A percentile compares a stretch with the other conserved stretches of the same genome.
These are phyloP conservation scores for Tetragonisca angustula DNA, from an alignment of 2,888 invertebrate species.

Conservation along the genomic window DNA sequence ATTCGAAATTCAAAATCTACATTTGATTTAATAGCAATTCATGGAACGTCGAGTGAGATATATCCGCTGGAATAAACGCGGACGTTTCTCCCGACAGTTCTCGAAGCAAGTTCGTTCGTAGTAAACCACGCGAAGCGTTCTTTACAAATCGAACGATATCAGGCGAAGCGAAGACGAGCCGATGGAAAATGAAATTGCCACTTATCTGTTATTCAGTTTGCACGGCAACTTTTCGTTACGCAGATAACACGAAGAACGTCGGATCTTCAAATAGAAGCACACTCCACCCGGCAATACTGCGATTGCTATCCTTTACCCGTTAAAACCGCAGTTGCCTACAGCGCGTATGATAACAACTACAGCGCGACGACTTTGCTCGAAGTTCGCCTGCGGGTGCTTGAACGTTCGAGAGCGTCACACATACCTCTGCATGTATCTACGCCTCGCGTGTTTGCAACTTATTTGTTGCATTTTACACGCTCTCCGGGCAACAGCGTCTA, in stretches of 20 bases:
- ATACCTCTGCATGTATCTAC: background rate
- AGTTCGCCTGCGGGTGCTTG: conserved; percentile 20
- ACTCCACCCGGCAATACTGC: conserved; percentile 14
- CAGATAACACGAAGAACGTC: conserved; percentile 6
- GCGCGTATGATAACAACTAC: conserved; percentile 18
- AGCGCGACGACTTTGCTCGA: conserved; percentile 18
- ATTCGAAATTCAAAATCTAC: no score
- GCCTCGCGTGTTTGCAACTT: background rate
- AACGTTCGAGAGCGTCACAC: background rate
- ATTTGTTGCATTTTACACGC: background rate
- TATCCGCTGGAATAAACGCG: no score
- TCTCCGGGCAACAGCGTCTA: background rate
- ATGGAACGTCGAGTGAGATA: no score
- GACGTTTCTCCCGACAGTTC: no score
- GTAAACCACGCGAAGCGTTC: background rate
- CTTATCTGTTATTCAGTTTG: conserved; percentile 1
- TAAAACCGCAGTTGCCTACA: conserved; percentile 52
- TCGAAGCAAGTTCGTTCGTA: background rate
- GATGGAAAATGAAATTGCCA: conserved; percentile 3
- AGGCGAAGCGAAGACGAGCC: background rate
- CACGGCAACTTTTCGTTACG: background rate
- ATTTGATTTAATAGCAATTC: no score
- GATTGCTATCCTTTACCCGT: conserved; percentile 45
- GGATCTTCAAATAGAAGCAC: conserved; percentile 11
- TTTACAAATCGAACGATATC: background rate